These are phyloP conservation scores for Drosophila lini DNA, from an alignment of 1,140 invertebrate species.

Conservation along the genomic window DNA sequence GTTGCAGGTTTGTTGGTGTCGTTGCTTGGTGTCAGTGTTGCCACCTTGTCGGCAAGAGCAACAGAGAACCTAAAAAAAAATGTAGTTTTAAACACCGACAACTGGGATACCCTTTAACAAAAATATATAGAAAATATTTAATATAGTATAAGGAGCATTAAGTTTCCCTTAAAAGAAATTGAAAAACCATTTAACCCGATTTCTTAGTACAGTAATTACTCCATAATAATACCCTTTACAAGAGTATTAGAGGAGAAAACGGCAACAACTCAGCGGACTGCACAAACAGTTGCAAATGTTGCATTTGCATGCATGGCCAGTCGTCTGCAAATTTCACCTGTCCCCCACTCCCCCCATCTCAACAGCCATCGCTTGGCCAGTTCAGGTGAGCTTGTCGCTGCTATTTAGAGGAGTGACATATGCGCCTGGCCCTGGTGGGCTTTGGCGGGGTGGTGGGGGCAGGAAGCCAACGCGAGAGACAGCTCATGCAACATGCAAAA, in stretches of 20 bases:
- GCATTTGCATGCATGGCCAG: conserved; percentile 81
- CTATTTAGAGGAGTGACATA: conserved; percentile 80
- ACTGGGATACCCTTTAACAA: neutral
- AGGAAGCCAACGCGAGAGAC: conserved; percentile 22
- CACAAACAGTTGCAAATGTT: conserved; percentile 80
- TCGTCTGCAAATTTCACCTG: conserved; percentile 37
- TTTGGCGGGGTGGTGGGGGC: neutral
- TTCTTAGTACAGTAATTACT: neutral
- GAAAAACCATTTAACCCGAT: too few species aligned
- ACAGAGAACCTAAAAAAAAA: conserved; percentile 24
- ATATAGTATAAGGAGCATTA: neutral
- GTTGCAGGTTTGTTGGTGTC: conserved; percentile 52
- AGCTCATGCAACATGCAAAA: conserved; percentile 72
- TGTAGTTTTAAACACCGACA: neutral
- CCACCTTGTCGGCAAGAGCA: conserved; percentile 63
- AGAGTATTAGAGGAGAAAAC: conserved; percentile 24
- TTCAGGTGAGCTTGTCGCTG: conserved; percentile 66
- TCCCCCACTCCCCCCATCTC: neutral
- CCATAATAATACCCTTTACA: neutral
- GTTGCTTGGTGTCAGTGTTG: conserved; percentile 68
- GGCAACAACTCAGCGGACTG: conserved; percentile 43
- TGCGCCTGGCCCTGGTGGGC: conserved; percentile 43
- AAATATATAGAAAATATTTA: neutral
- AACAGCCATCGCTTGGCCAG: conserved; percentile 25
- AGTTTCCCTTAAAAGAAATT: neutral